Base-by-base conservation (phyloP, 2,797 vertebrate species). In the Diceros bicornis region DNA sequence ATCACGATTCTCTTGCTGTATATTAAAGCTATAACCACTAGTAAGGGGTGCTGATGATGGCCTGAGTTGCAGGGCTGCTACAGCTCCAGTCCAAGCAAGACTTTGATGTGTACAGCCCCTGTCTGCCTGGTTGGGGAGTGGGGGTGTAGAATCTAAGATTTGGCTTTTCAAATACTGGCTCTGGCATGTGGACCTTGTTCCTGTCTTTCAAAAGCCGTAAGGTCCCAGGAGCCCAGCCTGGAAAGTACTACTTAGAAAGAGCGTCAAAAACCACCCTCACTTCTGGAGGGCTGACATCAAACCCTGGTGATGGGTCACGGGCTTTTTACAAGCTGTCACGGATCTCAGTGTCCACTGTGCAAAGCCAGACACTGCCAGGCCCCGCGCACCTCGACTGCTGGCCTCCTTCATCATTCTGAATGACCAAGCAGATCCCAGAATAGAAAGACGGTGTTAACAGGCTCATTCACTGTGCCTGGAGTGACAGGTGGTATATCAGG, bases 351-450 rank as follows among this genome's bases (percentile, higher is more conserved):
- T 77, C 47, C 83, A 94, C 52, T 79, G 68, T 90, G 61, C 72
- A 91, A 92, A 95, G 61, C 52, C 57, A 95, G 91, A 93, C 6
- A 50, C 64, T 66, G 41, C 85, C 74, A 91, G 64, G 68, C 72
- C 61, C 62, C 1, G 11, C 29, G 61, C 50, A 96, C 91, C 95
- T 78, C 1, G 2, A 97, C 0, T 86, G 81, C 81, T 96, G 89
- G 93, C 75, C 59, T 88, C 95, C 92, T 95, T 94, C 79, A 92
- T 69, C 81, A 93, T 79, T 97, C 62, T 94, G 95, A 97, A 97
- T 98, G 97, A 97, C 94, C 87, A 74, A 95, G 96, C 41, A 13
- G 61, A 96, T 95, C 97, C 90, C 85, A 97, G 92, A 98, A 98
- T 97, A 98, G 97, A 97, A 96, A 96, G 61, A 78, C 0, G 1